A percentile compares a stretch with the other conserved stretches of the same genome.
phyloP scores from a whole-genome alignment of 2,888 invertebrate genomes.

The Parelbella ahira region DNA sequence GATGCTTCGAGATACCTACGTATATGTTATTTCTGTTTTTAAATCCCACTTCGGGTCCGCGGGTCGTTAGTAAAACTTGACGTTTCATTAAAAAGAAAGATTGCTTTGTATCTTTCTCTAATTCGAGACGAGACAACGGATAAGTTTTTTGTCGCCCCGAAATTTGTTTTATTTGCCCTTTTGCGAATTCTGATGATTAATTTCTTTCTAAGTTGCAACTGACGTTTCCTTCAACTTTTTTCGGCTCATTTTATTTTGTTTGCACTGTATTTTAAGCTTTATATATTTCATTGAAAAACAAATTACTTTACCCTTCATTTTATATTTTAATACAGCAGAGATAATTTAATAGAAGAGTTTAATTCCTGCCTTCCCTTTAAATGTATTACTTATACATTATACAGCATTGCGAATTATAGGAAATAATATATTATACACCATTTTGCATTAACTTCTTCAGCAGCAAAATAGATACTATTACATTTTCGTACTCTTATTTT shows the following conservation, averaged over 20 bases:
- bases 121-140: slow-evolving; percentile 39
- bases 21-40: slow-evolving; percentile 36
- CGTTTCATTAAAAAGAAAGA: slow-evolving; percentile 63
- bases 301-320: too few species aligned
- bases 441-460: too few species aligned
- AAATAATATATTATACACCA: too few species aligned
- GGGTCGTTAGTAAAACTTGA: slow-evolving; percentile 60
- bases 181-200: slow-evolving; percentile 9
- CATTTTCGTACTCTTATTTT: too few species aligned
- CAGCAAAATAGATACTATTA: too few species aligned
- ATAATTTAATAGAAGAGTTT: too few species aligned
- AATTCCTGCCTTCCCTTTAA: too few species aligned
- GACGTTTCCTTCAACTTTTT: slow-evolving; percentile 1
- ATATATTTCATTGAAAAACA: too few species aligned
- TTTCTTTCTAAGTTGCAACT: background rate
- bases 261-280: background rate
- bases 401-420: too few species aligned
- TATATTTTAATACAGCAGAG: too few species aligned
- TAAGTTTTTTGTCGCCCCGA: slow-evolving; percentile 34
- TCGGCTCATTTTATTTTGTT: too few species aligned
- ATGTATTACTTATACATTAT: too few species aligned
- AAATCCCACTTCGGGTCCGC: slow-evolving; percentile 37
- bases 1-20: slow-evolving; percentile 2
- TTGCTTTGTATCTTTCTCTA: slow-evolving; percentile 50
- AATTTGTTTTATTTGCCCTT: slow-evolving; percentile 18